Evolutionary conservation across 2,888 invertebrate genomes (phyloP), one percentile per base, ranked within the genome.

Genomic region (Drosophila quasianomalipes): DNA sequence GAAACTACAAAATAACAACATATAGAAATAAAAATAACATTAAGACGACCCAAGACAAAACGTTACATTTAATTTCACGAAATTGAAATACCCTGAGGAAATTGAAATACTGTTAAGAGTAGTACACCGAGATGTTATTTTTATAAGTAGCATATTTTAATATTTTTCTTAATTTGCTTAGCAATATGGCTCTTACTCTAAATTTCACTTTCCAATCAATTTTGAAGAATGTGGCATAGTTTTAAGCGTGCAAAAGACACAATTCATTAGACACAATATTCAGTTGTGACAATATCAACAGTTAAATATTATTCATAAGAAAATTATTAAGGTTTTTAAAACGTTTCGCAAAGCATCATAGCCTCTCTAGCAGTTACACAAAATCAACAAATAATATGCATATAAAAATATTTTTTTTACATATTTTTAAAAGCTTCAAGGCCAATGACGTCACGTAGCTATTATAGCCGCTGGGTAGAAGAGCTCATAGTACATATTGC

Each of bases 1-100:
- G 54, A 59, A 78, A 77, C 85, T 70, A 70, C 65, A 78, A 81
- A 83, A 79, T 67, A 82, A 53, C 70, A 76, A 69, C 82, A 82
- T 67, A 76, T 74, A 66, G 55, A 72, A 74, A 72, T 76, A 69
- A 66, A 77, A 76, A 71, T 61, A 31, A 49, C 61, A 69, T 65
- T 70, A 77, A 67, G 54, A 55, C 55, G 30, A 75, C 61, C 61
- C 60, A 66, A 70, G 52, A 51, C n/a, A 49, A 44, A 19, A 31
- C 44, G 14, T 26, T 22, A 47, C 26, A 44, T 44, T 49, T 37
- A 31, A 49, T 39, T 31, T 39, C n/a, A 31, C 65, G 53, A 44
- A 53, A 28, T 49, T 47, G 35, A 51, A 49, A 73, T 72, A 77
- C 78, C 28, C 78, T 81, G 19, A 37, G 49, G 28, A 16, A 35